Percentiles rank a stretch among this genome's conserved stretches.
Conservation (phyloP, 2,113 vertebrate genomes). For the Hippoglossus stenolepis region DNA sequence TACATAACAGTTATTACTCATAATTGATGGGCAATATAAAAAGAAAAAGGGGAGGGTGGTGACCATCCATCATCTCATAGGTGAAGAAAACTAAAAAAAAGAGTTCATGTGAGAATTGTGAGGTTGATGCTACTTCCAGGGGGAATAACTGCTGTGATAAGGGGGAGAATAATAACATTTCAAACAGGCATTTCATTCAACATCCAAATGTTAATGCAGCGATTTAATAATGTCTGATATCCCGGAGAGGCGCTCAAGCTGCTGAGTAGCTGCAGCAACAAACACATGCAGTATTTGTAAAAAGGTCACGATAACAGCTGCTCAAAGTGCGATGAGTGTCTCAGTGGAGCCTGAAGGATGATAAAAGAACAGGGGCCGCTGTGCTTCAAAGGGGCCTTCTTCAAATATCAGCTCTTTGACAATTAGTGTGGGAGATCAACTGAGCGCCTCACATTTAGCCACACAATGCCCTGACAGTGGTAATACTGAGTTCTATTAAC, state of each 20-base stretch:
- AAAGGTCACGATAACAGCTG: conserved; percentile 36
- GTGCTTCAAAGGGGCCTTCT: conserved; percentile 11
- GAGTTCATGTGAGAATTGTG: not conserved
- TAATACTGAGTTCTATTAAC: not conserved
- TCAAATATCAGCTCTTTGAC: conserved; percentile 28
- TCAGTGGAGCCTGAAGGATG: conserved; percentile 23
- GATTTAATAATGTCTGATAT: conserved; percentile 31
- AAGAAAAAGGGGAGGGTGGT: not conserved
- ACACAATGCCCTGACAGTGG: not conserved
- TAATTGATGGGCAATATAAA: not conserved
- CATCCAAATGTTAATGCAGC: conserved; percentile 12
- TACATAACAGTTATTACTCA: not conserved
- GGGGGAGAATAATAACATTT: not conserved
- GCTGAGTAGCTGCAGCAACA: conserved; percentile 7
- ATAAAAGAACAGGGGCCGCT: not conserved
- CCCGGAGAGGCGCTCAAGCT: conserved; percentile 14
- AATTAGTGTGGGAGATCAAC: conserved; percentile 19
- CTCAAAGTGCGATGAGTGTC: conserved; percentile 1
- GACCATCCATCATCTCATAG: not conserved
- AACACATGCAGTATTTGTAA: conserved; percentile 15
- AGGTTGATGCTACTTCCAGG: not conserved
- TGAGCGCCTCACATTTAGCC: conserved; percentile 9
- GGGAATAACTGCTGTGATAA: not conserved
- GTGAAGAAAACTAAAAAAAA: not conserved
- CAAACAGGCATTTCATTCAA: conserved; percentile 21